Conservation (phyloP, 2,888 invertebrate species). For the Hirtodrosophila trivittata region DNA sequence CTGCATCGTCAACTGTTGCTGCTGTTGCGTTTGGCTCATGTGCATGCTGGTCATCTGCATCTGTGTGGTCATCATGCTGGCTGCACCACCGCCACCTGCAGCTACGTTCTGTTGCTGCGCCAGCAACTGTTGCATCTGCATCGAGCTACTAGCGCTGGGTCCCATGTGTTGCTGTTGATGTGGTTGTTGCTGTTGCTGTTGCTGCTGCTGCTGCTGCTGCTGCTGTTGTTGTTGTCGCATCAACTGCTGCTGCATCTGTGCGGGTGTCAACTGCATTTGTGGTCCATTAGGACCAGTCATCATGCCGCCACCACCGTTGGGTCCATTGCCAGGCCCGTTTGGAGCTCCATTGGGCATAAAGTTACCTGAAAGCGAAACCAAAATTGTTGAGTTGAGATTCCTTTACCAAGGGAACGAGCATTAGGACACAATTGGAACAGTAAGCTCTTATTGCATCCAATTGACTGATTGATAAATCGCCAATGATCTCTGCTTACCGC, state of each 20-base stretch:
- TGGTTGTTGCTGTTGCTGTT: conserved; percentile 81
- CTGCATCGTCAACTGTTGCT: conserved; percentile 80
- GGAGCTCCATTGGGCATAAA: conserved; percentile 81
- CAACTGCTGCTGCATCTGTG: conserved; percentile 86
- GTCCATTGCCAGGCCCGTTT: conserved; percentile 58
- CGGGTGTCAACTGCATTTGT: conserved; percentile 82
- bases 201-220: conserved; percentile 80
- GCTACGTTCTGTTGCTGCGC: conserved; percentile 73
- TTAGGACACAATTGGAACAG: no score
- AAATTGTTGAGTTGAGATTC: not conserved
- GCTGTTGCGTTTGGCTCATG: conserved; percentile 86
- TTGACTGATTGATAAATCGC: not conserved
- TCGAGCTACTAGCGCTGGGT: conserved; percentile 68
- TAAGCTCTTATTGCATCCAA: no score
- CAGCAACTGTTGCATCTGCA: conserved; percentile 82
- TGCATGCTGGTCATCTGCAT: conserved; percentile 88
- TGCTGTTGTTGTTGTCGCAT: conserved; percentile 84
- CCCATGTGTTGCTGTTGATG: conserved; percentile 82
- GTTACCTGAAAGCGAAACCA: conserved; percentile 62
- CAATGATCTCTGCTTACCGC: conserved; percentile 57
- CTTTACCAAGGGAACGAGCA: no score
- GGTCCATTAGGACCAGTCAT: conserved; percentile 78
- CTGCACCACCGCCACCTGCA: conserved; percentile 46
- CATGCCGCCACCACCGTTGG: conserved; percentile 62
- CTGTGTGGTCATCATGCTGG: conserved; percentile 77